A percentile compares a stretch with the other conserved stretches of the same genome.
phyloP scores from a whole-genome alignment of 2,888 invertebrate species.

The Alentia gelatinosa region DNA sequence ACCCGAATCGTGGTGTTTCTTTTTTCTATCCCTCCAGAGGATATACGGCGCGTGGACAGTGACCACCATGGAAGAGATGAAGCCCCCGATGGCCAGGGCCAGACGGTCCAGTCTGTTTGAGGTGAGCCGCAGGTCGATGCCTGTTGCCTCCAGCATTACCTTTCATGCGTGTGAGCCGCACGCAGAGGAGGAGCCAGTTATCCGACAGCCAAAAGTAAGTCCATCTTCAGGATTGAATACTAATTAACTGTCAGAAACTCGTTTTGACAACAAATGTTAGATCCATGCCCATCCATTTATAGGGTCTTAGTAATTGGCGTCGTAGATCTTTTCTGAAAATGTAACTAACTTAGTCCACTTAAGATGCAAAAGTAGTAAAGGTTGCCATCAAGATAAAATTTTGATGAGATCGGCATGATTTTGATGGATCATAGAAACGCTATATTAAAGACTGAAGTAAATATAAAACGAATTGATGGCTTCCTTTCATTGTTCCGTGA shows the following conservation, averaged over 20 bases:
- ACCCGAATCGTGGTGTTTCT: no score
- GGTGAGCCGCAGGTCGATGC: background rate
- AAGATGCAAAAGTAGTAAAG: background rate
- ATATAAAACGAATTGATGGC: no score
- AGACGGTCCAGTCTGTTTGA: background rate
- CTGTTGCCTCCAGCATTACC: background rate
- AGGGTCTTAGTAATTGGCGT: background rate
- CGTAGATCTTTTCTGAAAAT: background rate
- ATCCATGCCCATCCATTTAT: background rate
- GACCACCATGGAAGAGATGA: background rate
- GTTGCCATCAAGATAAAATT: background rate
- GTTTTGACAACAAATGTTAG: background rate
- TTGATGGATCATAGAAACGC: no score
- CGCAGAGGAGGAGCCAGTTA: background rate
- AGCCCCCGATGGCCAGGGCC: background rate
- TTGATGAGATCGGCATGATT: background rate
- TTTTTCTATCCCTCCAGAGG: no score
- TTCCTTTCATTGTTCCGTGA: no score
- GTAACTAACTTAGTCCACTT: background rate
- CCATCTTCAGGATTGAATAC: background rate
- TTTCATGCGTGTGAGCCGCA: background rate
- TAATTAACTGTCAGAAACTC: background rate
- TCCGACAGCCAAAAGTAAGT: background rate
- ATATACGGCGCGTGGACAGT: background rate
- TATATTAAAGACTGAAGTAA: no score